Conservation (phyloP, 2,113 vertebrate species). For the Dinomys branickii region DNA sequence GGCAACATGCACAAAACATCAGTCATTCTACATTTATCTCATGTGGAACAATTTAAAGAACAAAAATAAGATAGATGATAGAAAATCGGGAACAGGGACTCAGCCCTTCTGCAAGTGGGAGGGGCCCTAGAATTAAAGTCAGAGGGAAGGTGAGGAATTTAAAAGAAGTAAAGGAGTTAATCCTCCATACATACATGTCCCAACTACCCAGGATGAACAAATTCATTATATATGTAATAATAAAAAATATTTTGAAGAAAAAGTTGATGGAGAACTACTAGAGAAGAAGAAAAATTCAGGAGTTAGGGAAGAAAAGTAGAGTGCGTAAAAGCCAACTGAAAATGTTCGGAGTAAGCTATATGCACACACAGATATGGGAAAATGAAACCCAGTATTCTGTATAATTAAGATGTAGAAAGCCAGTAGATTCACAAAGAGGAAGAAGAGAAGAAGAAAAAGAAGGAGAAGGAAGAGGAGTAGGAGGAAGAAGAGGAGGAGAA, state of each 20-base stretch:
- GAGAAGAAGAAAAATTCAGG: not conserved
- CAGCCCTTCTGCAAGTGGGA: not conserved
- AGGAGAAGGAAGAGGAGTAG: too few species aligned
- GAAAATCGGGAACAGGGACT: not conserved
- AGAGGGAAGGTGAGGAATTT: not conserved
- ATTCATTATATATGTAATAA: not conserved
- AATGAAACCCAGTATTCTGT: too few species aligned
- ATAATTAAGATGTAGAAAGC: not conserved
- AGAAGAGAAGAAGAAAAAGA: too few species aligned
- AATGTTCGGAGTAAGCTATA: not conserved
- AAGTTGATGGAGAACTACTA: not conserved
- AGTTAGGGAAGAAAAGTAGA: not conserved
- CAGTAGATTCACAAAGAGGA: not conserved
- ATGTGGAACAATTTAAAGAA: not conserved
- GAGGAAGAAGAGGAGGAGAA: too few species aligned
- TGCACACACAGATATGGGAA: too few species aligned
- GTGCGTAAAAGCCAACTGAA: not conserved
- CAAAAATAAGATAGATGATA: not conserved
- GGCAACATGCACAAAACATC: not conserved
- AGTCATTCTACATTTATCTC: not conserved
- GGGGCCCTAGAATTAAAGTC: not conserved
- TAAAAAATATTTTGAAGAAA: not conserved
- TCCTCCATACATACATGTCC: not conserved
- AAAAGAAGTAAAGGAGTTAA: not conserved
- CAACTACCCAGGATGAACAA: not conserved